Base-by-base conservation (phyloP, 2,888 invertebrate genomes). In the Latrodectus elegans region DNA sequence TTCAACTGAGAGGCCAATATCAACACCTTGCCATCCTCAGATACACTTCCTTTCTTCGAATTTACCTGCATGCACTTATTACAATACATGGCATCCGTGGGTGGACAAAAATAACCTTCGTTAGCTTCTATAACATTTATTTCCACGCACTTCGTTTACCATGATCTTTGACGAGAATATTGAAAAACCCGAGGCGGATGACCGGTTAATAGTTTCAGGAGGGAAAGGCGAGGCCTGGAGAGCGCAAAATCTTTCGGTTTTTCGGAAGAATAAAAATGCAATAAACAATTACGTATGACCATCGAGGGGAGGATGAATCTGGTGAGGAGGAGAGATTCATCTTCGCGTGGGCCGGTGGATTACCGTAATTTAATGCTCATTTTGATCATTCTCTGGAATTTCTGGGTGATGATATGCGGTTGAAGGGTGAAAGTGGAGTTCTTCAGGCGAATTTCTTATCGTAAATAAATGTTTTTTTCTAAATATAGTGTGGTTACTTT, bases 181-280 rank as follows among this genome's bases (percentile, higher is more conserved):
- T 60, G 60, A 60, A 60, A 60, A 60, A 60, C 60, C 38, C 60
- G n/a, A 60, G n/a, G 60, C 60, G 14, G 60, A 60, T 60, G 60
- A 60, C 60, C 60, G 60, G 60, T 60, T 60, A 60, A 60, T 60
- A 60, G 60, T 60, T 60, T 60, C 60, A n/a, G 60, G n/a, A 60
- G 14, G n/a, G 60, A 38, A 38, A 60, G 60, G 60, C n/a, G 60
- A 60, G 60, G 60, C 15, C 60, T 4, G 4, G 38, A 38, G 4
- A 2, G 15, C 60, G 60, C 9, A 60, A 60, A 60, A n/a, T 38
- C 1, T 60, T 60, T 15, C 60, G n/a, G 60, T 60, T 60, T 60
- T 11, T 38, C 38, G 38, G 60, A n/a, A n/a, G n/a, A 60, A 60
- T 60, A 60, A 60, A 60, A 60, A 11, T 60, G n/a, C n/a, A 15